Conservation (phyloP, 2,797 vertebrate species). For the Epinephelus awoara region DNA sequence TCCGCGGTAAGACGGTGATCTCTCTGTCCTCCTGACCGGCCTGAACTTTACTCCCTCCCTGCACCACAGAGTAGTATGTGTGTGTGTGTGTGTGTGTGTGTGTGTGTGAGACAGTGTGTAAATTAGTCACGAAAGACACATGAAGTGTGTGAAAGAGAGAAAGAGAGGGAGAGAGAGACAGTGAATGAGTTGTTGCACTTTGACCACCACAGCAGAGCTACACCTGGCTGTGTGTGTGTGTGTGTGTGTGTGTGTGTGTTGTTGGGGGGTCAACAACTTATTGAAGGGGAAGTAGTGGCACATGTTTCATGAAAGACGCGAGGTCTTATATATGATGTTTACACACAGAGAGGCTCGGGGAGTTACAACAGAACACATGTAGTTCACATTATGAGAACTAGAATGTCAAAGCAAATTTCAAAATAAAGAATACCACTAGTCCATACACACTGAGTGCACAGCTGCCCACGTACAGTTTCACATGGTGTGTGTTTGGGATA, state of each 20-base stretch:
- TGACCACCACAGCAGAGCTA: not conserved
- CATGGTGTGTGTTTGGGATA: no score
- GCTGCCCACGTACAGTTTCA: no score
- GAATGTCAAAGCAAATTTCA: no score
- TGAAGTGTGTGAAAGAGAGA: not conserved
- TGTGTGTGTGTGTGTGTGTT: not conserved
- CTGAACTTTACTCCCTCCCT: conserved; percentile 63
- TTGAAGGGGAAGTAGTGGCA: no score
- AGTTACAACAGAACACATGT: no score
- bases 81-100: conserved; percentile 2
- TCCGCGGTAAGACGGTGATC: conserved; percentile 58
- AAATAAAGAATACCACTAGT: no score
- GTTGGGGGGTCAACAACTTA: no score
- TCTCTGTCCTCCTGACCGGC: conserved; percentile 48
- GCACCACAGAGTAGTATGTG: not conserved
- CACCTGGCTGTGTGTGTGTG: not conserved
- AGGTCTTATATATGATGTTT: no score
- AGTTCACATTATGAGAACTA: no score
- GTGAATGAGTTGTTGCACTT: conserved; percentile 4
- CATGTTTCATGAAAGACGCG: no score
- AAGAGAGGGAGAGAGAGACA: not conserved
- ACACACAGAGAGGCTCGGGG: no score
- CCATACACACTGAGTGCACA: no score
- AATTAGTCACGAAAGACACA: not conserved
- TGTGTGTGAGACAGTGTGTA: not conserved